These are phyloP conservation scores for Gymnodraco acuticeps DNA, from an alignment of 2,797 vertebrate species.

Conservation along the genomic window DNA sequence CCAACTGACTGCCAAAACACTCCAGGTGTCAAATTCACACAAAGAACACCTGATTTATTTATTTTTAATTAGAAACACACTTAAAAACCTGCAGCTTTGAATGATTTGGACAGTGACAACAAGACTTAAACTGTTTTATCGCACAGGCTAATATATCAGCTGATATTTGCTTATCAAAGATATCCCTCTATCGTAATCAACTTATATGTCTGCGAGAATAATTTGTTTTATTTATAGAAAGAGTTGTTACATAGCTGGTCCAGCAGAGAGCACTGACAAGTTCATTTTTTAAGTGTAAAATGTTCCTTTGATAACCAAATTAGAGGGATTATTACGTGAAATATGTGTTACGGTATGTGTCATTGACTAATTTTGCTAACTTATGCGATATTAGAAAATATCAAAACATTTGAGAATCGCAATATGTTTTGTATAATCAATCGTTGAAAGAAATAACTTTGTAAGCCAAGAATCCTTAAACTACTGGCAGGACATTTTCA, in stretches of 20 bases:
- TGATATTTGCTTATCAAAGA: not conserved
- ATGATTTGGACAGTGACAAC: not conserved
- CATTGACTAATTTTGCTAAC: not conserved
- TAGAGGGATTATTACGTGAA: not conserved
- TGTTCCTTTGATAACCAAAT: not conserved
- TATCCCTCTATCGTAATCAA: not conserved
- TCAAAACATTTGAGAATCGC: too few relatives aligned
- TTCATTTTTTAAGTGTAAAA: not conserved
- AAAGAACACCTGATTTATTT: not conserved
- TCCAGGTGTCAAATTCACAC: not conserved
- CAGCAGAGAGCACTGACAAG: not conserved
- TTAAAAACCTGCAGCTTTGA: not conserved
- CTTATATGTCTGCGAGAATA: not conserved
- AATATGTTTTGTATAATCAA: too few relatives aligned
- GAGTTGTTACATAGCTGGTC: not conserved
- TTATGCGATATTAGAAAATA: too few relatives aligned
- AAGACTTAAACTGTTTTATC: not conserved
- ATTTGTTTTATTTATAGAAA: not conserved
- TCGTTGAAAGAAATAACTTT: too few relatives aligned
- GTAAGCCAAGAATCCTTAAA: not conserved
- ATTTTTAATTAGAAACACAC: not conserved
- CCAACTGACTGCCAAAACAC: not conserved
- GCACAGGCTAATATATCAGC: not conserved
- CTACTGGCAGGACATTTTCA: not conserved
- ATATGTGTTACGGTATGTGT: not conserved